Evolutionary conservation across 2,797 vertebrate genomes (phyloP).

Genomic region (Chelon auratus): DNA sequence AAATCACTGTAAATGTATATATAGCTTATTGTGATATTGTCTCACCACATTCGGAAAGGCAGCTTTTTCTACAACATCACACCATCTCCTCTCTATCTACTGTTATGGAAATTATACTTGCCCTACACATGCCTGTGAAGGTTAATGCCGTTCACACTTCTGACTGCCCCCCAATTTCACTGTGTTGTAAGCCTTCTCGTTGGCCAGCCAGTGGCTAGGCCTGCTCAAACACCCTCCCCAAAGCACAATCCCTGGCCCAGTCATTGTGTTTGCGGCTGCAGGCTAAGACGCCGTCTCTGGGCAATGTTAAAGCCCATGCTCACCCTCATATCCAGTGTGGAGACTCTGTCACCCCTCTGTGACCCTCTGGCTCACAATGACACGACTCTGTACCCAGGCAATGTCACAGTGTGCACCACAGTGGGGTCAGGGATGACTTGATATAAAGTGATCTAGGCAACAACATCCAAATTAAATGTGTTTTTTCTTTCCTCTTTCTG

Average conservation of each 20-base stretch:
- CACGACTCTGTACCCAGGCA: slow-evolving; percentile 77
- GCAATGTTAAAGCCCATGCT: slow-evolving; percentile 79
- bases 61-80: slow-evolving; percentile 16
- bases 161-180: slow-evolving; percentile 76
- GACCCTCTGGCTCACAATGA: slow-evolving; percentile 78
- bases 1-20: slow-evolving; percentile 45
- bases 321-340: slow-evolving; percentile 74
- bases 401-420: slow-evolving; percentile 74
- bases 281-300: slow-evolving; percentile 74
- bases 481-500: slow-evolving; percentile 67
- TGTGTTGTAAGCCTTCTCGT: slow-evolving; percentile 68
- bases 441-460: slow-evolving; percentile 86
- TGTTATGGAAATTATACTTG: slow-evolving; percentile 69
- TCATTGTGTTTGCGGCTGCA: slow-evolving; percentile 72
- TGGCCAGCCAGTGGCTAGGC: slow-evolving; percentile 65
- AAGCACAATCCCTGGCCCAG: slow-evolving; percentile 60
- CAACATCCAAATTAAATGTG: slow-evolving; percentile 84
- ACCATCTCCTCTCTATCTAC: slow-evolving; percentile 44
- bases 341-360: slow-evolving; percentile 73
- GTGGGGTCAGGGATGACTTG: slow-evolving; percentile 83
- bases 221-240: slow-evolving; percentile 62
- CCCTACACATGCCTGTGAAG: slow-evolving; percentile 74
- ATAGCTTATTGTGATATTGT: slow-evolving; percentile 38
- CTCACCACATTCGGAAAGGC: slow-evolving; percentile 41
- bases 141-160: slow-evolving; percentile 81